Conservation (phyloP, 2,797 vertebrate genomes). For the Graptemys geographica region DNA sequence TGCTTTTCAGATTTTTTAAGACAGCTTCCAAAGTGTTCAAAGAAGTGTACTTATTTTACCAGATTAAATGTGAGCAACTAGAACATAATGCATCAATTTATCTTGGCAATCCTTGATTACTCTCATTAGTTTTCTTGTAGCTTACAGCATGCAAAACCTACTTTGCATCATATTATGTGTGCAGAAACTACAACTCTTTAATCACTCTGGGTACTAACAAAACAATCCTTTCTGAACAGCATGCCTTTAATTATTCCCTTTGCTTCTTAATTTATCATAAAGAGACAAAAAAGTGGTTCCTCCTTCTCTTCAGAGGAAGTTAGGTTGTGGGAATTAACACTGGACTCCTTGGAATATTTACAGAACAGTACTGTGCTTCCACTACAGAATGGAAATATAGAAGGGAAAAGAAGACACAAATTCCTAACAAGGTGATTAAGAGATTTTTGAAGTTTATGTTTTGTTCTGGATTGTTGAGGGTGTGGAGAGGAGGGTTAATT, state of each 20-base stretch:
- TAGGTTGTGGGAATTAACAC: not conserved
- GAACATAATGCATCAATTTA: slow-evolving; percentile 20
- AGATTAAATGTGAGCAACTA: slow-evolving; percentile 18
- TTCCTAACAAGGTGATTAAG: not conserved
- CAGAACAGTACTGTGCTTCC: not conserved
- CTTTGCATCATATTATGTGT: not conserved
- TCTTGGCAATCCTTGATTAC: slow-evolving; percentile 38
- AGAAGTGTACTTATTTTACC: slow-evolving; percentile 1
- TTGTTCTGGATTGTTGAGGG: not conserved
- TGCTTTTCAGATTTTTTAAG: not conserved
- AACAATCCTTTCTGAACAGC: slow-evolving; percentile 47
- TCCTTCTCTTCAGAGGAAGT: not conserved
- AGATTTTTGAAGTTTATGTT: not conserved
- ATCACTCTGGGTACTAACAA: slow-evolving; percentile 32
- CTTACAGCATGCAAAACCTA: not conserved
- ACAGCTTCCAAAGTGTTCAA: not conserved
- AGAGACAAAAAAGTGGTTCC: slow-evolving; percentile 36
- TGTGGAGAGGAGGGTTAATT: not conserved
- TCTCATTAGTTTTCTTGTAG: slow-evolving; percentile 46
- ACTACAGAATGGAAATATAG: not conserved
- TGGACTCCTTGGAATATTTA: not conserved
- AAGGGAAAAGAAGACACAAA: not conserved
- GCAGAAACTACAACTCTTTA: slow-evolving; percentile 37
- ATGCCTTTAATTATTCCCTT: slow-evolving; percentile 53
- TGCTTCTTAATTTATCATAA: slow-evolving; percentile 51